Conservation (phyloP, 2,888 invertebrate species). For the Eremobia ochroleuca region DNA sequence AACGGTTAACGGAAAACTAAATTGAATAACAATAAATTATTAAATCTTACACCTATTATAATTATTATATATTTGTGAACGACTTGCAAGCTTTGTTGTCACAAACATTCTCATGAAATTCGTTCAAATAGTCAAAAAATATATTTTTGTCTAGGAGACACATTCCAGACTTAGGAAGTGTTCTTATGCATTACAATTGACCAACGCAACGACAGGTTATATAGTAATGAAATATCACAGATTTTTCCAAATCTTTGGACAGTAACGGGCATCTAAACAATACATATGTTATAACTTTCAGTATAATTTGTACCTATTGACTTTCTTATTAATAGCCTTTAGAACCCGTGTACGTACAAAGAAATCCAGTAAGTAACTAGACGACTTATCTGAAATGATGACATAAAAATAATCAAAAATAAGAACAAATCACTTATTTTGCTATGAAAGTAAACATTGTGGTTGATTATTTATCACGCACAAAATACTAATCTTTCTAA, state of each 20-base stretch:
- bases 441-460: constrained; percentile 86
- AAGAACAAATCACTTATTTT: constrained; percentile 86
- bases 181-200: constrained; percentile 90
- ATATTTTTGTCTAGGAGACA: constrained; percentile 90
- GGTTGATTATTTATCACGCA: constrained; percentile 84
- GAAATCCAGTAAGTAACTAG: constrained; percentile 86
- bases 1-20: constrained; percentile 89
- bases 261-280: constrained; percentile 87
- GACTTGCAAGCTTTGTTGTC: constrained; percentile 88
- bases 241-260: constrained; percentile 91
- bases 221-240: constrained; percentile 91
- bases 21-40: constrained; percentile 91
- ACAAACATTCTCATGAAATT: constrained; percentile 87
- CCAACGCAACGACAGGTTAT: constrained; percentile 90
- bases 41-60: constrained; percentile 90
- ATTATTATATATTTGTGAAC: constrained; percentile 88
- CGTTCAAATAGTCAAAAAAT: constrained; percentile 91
- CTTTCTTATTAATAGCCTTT: constrained; percentile 80
- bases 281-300: constrained; percentile 75
- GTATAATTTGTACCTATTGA: constrained; percentile 87
- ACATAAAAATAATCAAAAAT: constrained; percentile 85
- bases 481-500: constrained; percentile 85
- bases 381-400: constrained; percentile 85
- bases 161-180: constrained; percentile 84
- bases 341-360: constrained; percentile 89